Evolutionary conservation across 2,113 vertebrate species (phyloP), one percentile per base, ranked within the genome.

Genomic region (Piprites chloris): DNA sequence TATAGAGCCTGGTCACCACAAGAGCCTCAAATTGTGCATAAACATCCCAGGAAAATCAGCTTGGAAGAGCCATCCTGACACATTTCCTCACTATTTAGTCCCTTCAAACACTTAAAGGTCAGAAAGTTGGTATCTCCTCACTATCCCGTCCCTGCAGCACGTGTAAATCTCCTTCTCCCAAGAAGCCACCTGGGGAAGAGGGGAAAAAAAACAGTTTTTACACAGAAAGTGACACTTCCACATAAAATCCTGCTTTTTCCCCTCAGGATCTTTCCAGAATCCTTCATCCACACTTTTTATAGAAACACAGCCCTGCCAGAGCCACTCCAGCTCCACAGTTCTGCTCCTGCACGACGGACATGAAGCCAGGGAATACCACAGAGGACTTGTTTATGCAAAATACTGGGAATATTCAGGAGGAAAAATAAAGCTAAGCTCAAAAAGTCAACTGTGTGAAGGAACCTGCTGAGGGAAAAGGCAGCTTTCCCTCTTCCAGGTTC

Each of bases 121-220:
- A 2, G 96, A 66, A 47, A 98, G 97, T 21, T 98, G 98, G 94
- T 98, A 98, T 80, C 98, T 97, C 93, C 98, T 97, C 78, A 98
- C 97, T 17, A 97, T 67, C 37, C 98, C 97, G 4, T 98, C 98
- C 52, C 98, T 93, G 92, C 98, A 98, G 83, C 98, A 98, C 0
- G 98, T 98, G 68, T 98, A 98, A 46, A 98, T 96, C 61, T 98
- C 94, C 80, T 98, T 98, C 90, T 98, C 98, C 98, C 97, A 98
- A 2, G 94, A 89, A 58, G 98, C 97, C 1, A 96, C 97, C 98
- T 98, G 76, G 17, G 95, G 94, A 77, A 94, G 11, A 21, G 1
- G 2, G 9, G 17, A 6, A 20, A 41, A 27, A 17, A 62, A 24
- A n/a, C 6, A 33, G 19, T 4, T 20, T 81, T 68, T 65, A 33